Evolutionary conservation across 2,113 vertebrate species (phyloP).

Genomic region (Dendropsophus ebraccatus): DNA sequence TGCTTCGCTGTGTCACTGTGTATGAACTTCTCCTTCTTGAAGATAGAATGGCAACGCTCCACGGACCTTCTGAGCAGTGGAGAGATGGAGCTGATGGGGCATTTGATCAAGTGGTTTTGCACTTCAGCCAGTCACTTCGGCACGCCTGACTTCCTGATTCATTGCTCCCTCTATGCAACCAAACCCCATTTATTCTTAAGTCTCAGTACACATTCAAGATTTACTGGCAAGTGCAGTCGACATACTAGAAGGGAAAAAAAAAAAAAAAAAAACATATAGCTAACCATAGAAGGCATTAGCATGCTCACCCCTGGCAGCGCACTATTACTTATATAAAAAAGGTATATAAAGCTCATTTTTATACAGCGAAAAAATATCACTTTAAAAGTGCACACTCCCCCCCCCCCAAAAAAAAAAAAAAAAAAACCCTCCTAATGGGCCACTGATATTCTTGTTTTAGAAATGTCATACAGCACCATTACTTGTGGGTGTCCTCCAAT

Average conservation of each 20-base stretch:
- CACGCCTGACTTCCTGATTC: slow-evolving; percentile 55
- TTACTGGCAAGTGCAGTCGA: background rate
- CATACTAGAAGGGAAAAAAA: background rate
- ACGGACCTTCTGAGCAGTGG: slow-evolving; percentile 39
- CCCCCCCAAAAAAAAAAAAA: too few relatives aligned
- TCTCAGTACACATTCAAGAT: slow-evolving; percentile 12
- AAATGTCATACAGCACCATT: too few relatives aligned
- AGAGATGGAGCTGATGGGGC: slow-evolving; percentile 52
- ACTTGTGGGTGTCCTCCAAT: too few relatives aligned
- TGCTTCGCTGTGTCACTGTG: slow-evolving; percentile 26
- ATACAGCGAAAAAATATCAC: background rate
- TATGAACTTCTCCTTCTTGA: slow-evolving; percentile 47
- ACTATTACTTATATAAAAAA: background rate
- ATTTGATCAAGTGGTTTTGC: slow-evolving; percentile 57
- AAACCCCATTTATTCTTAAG: slow-evolving; percentile 40
- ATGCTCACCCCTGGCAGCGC: background rate
- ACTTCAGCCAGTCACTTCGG: slow-evolving; percentile 52
- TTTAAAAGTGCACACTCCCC: too few relatives aligned
- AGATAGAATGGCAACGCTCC: slow-evolving; percentile 55
- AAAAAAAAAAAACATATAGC: background rate
- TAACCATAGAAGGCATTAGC: background rate
- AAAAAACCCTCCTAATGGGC: too few relatives aligned
- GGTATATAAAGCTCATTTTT: background rate
- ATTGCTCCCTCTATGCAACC: slow-evolving; percentile 42
- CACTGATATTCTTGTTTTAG: too few relatives aligned